Evolutionary conservation across 2,113 vertebrate genomes (phyloP).

Genomic region (Pyxicephalus adspersus): DNA sequence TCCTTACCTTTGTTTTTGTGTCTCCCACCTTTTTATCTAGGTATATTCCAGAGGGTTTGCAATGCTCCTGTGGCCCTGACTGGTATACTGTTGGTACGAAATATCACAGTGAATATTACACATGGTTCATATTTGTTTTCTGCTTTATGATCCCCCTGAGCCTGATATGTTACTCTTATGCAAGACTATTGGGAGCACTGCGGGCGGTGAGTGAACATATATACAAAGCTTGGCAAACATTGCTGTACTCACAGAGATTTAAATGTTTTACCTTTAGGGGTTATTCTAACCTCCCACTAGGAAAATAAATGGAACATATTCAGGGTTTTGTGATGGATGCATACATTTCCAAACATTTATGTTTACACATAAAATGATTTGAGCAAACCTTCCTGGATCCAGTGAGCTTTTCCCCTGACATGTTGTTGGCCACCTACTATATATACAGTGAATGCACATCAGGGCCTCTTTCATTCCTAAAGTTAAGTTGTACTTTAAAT

Average conservation of each 20-base stretch:
- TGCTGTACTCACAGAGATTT: too few relatives aligned
- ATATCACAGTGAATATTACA: slow-evolving; percentile 75
- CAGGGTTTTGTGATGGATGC: too few relatives aligned
- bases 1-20: too few relatives aligned
- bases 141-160: slow-evolving; percentile 77
- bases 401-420: too few relatives aligned
- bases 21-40: background rate
- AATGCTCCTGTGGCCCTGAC: slow-evolving; percentile 82
- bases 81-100: slow-evolving; percentile 82
- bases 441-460: too few relatives aligned
- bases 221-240: background rate
- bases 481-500: too few relatives aligned
- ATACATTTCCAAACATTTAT: too few relatives aligned
- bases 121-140: slow-evolving; percentile 78
- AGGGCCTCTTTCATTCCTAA: too few relatives aligned
- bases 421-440: too few relatives aligned
- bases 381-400: too few relatives aligned
- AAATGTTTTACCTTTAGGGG: background rate
- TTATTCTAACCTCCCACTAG: background rate
- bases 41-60: slow-evolving; percentile 77
- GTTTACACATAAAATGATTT: too few relatives aligned
- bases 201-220: slow-evolving; percentile 69
- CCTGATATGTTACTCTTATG: slow-evolving; percentile 82
- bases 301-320: too few relatives aligned
- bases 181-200: slow-evolving; percentile 72